Conservation (phyloP, 2,797 vertebrate genomes). For the Botia kubotai region DNA sequence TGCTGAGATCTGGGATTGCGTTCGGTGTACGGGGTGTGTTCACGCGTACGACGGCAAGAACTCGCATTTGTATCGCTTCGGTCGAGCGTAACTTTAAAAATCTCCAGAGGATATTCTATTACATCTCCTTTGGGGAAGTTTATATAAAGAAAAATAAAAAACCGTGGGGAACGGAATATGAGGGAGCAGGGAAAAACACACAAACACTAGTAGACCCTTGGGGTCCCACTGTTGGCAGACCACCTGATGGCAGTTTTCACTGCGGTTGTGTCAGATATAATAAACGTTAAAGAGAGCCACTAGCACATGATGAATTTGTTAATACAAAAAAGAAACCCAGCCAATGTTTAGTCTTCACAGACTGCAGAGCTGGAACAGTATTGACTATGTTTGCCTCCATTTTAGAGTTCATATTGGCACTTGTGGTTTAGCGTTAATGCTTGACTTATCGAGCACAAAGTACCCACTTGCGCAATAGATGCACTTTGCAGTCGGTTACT, state of each 20-base stretch:
- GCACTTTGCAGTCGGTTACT: background rate
- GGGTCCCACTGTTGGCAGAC: slow-evolving; percentile 18
- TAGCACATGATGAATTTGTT: slow-evolving; percentile 12
- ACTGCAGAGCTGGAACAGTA: slow-evolving; percentile 1
- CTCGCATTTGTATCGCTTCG: slow-evolving; percentile 35
- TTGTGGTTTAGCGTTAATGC: background rate
- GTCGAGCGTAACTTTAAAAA: slow-evolving; percentile 32
- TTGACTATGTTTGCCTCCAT: slow-evolving; percentile 7
- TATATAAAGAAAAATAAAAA: slow-evolving; percentile 7
- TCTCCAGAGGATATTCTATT: slow-evolving; percentile 9
- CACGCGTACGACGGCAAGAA: background rate
- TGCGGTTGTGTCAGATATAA: slow-evolving; percentile 47
- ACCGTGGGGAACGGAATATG: slow-evolving; percentile 1
- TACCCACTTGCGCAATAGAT: background rate
- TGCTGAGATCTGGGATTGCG: slow-evolving; percentile 44
- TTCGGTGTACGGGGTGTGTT: slow-evolving; percentile 11
- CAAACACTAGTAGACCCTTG: background rate
- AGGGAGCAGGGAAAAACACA: background rate
- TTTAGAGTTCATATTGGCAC: background rate
- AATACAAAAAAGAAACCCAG: background rate
- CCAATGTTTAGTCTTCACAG: background rate
- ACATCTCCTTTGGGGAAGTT: slow-evolving; percentile 15
- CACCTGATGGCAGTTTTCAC: slow-evolving; percentile 39
- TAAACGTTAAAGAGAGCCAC: slow-evolving; percentile 32
- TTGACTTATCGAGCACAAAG: slow-evolving; percentile 15